Base-by-base conservation (phyloP, 2,113 vertebrate species). In the Rhea pennata region DNA sequence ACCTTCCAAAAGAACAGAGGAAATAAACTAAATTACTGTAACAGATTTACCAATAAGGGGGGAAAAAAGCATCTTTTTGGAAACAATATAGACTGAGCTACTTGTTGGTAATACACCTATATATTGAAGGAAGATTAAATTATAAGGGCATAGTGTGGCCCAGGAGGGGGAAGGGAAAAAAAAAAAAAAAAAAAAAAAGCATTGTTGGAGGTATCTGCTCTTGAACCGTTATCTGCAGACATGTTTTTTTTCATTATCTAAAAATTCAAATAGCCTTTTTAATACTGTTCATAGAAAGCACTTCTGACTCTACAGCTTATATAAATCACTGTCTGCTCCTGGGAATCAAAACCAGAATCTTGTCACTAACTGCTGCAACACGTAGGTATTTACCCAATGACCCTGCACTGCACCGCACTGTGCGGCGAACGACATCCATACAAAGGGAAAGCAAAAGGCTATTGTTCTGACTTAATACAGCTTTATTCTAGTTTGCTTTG, bases 101-200 rank as follows among this genome's bases (percentile, higher is more conserved):
- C 5, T 3, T 39, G 36, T 80, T 70, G 9, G 44, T 33, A 83
- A 67, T 15, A 10, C 62, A 62, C 0, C 0, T 16, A 10, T 40
- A 48, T 19, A 72, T 9, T 69, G 6, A 72, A 9, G 50, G 2
- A 85, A 94, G 78, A 39, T 2, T 39, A 81, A 71, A 50, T 88
- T 54, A 40, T 51, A 73, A 69, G 10, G 11, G 5, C 4, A 59
- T 15, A n/a, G 22, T 12, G 3, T 15, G 50, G 9, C 5, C 21
- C 62, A 74, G 13, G n/a, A 54, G 16, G 36, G 6, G 36, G 36
- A 36, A 36, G 6, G 6, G 6, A 36, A 36, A 36, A 36, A 46
- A 48, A 48, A 36, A 36, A 36, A 36, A 36, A 36, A 36, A 36
- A 46, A 48, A 48, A 48, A 46, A 74, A 8, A 66, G 31, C 4